These are phyloP conservation scores for Onthophagus taurus DNA, from an alignment of 1,140 invertebrate species.

Conservation along the genomic window DNA sequence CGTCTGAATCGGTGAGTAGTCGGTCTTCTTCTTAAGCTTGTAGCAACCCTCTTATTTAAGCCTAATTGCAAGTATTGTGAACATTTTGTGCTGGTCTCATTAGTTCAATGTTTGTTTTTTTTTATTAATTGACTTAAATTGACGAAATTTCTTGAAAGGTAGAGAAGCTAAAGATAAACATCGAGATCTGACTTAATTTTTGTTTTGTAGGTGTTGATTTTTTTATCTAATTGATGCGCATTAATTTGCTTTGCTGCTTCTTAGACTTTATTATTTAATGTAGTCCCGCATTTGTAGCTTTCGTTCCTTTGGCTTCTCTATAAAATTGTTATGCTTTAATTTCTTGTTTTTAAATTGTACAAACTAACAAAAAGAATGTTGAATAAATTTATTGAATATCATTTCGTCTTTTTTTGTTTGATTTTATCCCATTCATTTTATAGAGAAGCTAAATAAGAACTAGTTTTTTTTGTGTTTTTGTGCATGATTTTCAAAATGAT, in stretches of 20 bases:
- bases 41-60: not conserved
- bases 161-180: constrained; percentile 28
- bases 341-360: not conserved
- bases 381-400: not conserved
- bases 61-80: not conserved
- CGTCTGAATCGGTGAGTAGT: constrained; percentile 13
- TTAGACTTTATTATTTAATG: too few relatives aligned
- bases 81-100: not conserved
- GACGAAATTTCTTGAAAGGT: too few relatives aligned
- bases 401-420: constrained; percentile 22
- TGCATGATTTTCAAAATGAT: not conserved
- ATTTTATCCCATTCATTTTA: constrained; percentile 17
- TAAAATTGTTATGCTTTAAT: not conserved
- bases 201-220: not conserved
- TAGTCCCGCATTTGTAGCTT: too few relatives aligned
- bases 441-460: constrained; percentile 29
- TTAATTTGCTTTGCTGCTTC: constrained; percentile 22
- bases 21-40: not conserved
- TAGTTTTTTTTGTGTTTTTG: too few relatives aligned
- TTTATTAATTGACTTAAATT: constrained; percentile 3
- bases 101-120: constrained; percentile 3
- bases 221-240: constrained; percentile 15
- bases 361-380: too few relatives aligned
- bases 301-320: constrained; percentile 34
- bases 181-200: not conserved